phyloP scores from a whole-genome alignment of 2,888 invertebrate genomes.

The Chalcis sispes region DNA sequence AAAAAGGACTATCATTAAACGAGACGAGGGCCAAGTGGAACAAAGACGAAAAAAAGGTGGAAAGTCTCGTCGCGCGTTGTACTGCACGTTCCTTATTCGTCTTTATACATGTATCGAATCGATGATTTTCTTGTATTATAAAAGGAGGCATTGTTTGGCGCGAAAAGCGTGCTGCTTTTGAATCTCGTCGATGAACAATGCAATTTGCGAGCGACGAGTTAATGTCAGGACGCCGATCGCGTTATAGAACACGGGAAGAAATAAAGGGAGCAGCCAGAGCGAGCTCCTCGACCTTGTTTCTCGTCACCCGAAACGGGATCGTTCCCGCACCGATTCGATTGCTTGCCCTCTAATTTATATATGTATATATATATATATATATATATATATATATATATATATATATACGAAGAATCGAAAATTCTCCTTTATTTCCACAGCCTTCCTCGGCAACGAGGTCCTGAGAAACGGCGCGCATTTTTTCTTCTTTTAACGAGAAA shows the following conservation, averaged over 20 bases:
- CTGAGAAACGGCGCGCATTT: background rate
- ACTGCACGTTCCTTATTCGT: constrained; percentile 14
- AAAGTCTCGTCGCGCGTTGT: background rate
- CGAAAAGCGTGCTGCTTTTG: background rate
- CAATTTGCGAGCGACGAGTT: constrained; percentile 31
- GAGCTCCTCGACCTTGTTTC: constrained; percentile 55
- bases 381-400: too few relatives aligned
- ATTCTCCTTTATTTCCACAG: constrained; percentile 9
- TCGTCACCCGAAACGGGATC: constrained; percentile 50
- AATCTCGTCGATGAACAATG: constrained; percentile 37
- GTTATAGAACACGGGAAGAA: constrained; percentile 23
- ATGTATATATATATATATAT: too few relatives aligned
- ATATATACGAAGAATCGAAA: constrained; percentile 15
- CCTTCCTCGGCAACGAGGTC: background rate
- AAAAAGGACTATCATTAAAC: too few relatives aligned
- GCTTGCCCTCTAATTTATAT: constrained; percentile 55
- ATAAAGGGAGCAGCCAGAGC: constrained; percentile 30
- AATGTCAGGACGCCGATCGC: constrained; percentile 15
- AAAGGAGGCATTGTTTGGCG: constrained; percentile 26
- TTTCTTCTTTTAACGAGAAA: background rate
- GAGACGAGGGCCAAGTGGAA: background rate
- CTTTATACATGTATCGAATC: constrained; percentile 40
- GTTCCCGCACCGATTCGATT: constrained; percentile 49
- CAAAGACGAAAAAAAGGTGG: background rate
- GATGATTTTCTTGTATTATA: constrained; percentile 43